Evolutionary conservation across 2,113 vertebrate genomes (phyloP).

Genomic region (Sebastes fasciatus): DNA sequence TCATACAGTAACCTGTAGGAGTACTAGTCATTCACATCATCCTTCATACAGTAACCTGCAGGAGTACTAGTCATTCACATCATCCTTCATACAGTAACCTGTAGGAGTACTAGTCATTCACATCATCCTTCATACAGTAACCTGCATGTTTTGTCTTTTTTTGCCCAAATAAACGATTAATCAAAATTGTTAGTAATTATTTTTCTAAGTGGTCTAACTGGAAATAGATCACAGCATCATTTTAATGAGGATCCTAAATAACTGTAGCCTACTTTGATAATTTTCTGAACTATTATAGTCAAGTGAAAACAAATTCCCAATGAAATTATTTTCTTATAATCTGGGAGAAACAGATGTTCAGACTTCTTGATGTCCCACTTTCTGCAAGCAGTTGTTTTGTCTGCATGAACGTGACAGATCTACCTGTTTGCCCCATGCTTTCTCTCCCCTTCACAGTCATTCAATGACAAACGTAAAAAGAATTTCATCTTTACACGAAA

Average conservation of each 20-base stretch:
- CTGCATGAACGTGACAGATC: constrained; percentile 97
- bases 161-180: background rate
- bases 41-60: too few relatives aligned
- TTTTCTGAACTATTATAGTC: background rate
- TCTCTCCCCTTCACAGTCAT: constrained; percentile 98
- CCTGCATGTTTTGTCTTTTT: background rate
- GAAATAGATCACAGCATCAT: background rate
- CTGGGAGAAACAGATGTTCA: background rate
- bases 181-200: background rate
- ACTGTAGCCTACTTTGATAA: background rate
- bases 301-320: background rate
- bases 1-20: too few relatives aligned
- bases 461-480: constrained; percentile 99
- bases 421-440: constrained; percentile 96
- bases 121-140: background rate
- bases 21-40: too few relatives aligned
- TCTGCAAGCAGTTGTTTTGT: constrained; percentile 91
- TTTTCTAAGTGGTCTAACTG: background rate
- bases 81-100: too few relatives aligned
- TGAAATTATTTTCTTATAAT: background rate
- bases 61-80: too few relatives aligned
- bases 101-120: too few relatives aligned
- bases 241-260: background rate
- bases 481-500: constrained; percentile 99
- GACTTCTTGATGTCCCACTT: constrained; percentile 73